These are phyloP conservation scores for Oryzias javanicus DNA, from an alignment of 2,113 vertebrate genomes.

Conservation along the genomic window DNA sequence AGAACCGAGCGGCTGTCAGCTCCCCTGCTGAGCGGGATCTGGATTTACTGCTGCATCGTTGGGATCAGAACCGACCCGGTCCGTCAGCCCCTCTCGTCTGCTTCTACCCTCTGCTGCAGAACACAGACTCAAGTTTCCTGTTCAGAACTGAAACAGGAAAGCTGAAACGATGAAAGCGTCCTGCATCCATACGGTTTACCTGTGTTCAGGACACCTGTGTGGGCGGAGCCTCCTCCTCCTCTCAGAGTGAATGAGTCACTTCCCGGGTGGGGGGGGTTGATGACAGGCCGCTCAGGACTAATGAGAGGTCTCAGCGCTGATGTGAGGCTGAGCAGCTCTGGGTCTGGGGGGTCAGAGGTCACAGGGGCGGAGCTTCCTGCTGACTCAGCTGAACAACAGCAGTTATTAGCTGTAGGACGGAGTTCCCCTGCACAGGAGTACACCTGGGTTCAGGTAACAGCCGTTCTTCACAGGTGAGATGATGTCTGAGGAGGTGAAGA, in stretches of 20 bases:
- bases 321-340: conserved; percentile 47
- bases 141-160: too few relatives aligned
- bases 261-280: conserved; percentile 58
- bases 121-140: too few relatives aligned
- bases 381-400: conserved; percentile 65
- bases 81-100: too few relatives aligned
- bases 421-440: conserved; percentile 36
- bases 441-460: conserved; percentile 23
- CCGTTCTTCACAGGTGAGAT: background rate
- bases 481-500: too few relatives aligned
- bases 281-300: conserved; percentile 68
- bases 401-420: conserved; percentile 43
- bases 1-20: too few relatives aligned
- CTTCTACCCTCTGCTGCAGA: too few relatives aligned
- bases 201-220: conserved; percentile 46
- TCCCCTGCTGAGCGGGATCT: too few relatives aligned
- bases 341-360: conserved; percentile 19
- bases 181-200: too few relatives aligned
- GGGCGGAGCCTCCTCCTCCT: conserved; percentile 6
- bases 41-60: too few relatives aligned
- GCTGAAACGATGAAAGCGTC: too few relatives aligned
- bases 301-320: conserved; percentile 69
- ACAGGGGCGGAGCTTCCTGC: too few relatives aligned
- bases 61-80: too few relatives aligned
- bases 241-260: conserved; percentile 36